phyloP scores from a whole-genome alignment of 2,888 invertebrate species.

The Mongoloraphidia duomilia region DNA sequence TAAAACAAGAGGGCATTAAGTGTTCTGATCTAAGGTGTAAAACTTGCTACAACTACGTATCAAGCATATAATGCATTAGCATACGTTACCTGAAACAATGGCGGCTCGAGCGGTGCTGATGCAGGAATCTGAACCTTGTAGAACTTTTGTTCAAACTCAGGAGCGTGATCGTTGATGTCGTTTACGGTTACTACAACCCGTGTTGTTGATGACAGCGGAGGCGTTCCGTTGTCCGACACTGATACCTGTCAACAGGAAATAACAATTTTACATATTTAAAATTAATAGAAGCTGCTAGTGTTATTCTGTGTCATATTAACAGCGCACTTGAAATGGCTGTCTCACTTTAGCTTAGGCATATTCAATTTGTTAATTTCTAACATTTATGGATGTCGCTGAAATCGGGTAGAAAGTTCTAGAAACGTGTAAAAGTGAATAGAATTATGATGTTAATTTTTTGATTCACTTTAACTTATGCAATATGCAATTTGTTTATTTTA shows the following conservation, averaged over 20 bases:
- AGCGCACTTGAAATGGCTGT: too few species aligned
- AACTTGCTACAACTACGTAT: constrained; percentile 26
- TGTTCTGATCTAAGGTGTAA: neutral
- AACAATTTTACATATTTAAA: neutral
- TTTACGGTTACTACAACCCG: constrained; percentile 66
- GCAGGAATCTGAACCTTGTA: constrained; percentile 69
- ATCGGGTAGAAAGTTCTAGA: too few species aligned
- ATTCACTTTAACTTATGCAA: too few species aligned
- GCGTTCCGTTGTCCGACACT: constrained; percentile 65
- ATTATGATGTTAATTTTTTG: too few species aligned
- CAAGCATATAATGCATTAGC: constrained; percentile 5
- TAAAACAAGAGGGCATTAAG: too few species aligned
- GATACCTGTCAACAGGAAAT: constrained; percentile 35
- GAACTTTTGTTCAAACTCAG: constrained; percentile 67
- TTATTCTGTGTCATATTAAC: too few species aligned
- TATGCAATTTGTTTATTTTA: too few species aligned
- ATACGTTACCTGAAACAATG: constrained; percentile 47
- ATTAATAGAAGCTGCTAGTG: neutral
- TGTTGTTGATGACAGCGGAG: constrained; percentile 59
- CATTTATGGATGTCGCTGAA: too few species aligned
- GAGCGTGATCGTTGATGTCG: constrained; percentile 79
- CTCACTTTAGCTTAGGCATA: too few species aligned
- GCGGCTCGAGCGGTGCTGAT: constrained; percentile 34
- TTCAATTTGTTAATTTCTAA: too few species aligned
- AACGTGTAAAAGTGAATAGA: too few species aligned